These are phyloP conservation scores for Prionchulus punctatus DNA, from an alignment of 2,888 invertebrate genomes.

Conservation along the genomic window DNA sequence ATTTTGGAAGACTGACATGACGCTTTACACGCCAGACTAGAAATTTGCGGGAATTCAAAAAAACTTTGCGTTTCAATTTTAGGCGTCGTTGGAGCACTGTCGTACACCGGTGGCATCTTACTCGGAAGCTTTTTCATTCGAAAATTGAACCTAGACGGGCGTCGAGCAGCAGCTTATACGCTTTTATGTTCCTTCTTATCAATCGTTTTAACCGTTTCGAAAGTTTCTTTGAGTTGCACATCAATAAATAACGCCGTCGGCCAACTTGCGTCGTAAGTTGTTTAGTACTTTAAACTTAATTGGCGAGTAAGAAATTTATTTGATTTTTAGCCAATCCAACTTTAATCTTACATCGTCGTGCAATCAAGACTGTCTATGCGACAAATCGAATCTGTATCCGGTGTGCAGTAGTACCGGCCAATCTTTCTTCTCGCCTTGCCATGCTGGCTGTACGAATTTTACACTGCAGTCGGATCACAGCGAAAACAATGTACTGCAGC, in stretches of 20 bases:
- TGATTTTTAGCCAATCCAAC: too few relatives aligned
- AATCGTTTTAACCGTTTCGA: constrained; percentile 23
- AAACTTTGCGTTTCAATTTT: too few relatives aligned
- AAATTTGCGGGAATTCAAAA: too few relatives aligned
- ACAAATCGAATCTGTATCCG: constrained; percentile 29
- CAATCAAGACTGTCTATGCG: constrained; percentile 29
- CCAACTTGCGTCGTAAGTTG: too few relatives aligned
- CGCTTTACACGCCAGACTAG: too few relatives aligned
- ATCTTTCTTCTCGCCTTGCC: constrained; percentile 34
- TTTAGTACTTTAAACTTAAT: too few relatives aligned
- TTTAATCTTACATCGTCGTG: constrained; percentile 18
- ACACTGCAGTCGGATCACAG: too few relatives aligned
- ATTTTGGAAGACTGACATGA: too few relatives aligned
- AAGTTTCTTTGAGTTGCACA: constrained; percentile 25
- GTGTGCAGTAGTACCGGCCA: constrained; percentile 28
- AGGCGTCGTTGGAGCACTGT: constrained; percentile 24
- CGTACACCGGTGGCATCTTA: constrained; percentile 26
- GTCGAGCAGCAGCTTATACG: constrained; percentile 23
- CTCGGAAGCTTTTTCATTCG: constrained; percentile 21
- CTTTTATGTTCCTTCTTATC: constrained; percentile 22
- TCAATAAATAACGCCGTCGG: constrained; percentile 24
- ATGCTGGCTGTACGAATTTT: constrained; percentile 22
- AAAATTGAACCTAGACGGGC: constrained; percentile 18
- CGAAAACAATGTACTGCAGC: too few relatives aligned
- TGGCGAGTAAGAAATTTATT: too few relatives aligned